Percentiles rank a stretch among this genome's conserved stretches.
Evolutionary conservation across 2,888 invertebrate species (phyloP).

Genomic region (Acronicta alni): DNA sequence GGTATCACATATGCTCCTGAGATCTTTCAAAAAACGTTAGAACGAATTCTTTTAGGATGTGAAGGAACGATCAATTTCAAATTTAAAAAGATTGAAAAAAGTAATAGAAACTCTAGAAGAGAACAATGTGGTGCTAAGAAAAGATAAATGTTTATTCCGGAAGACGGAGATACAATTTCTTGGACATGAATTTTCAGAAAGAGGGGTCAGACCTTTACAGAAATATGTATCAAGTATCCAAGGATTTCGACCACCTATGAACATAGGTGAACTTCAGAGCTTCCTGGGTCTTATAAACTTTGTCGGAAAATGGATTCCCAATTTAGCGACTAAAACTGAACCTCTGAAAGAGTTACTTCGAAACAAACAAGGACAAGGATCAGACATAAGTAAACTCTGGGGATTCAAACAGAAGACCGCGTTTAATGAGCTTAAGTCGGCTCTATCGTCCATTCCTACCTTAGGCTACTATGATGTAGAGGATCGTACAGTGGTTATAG

Average conservation of each 20-base stretch:
- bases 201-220: neutral
- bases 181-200: neutral
- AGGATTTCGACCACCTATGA: constrained; percentile 8
- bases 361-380: neutral
- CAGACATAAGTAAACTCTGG: neutral
- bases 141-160: neutral
- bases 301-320: constrained; percentile 1
- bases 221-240: constrained; percentile 5
- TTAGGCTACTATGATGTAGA: constrained; percentile 42
- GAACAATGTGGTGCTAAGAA: neutral
- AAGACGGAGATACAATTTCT: neutral
- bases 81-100: neutral
- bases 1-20: neutral
- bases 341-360: neutral
- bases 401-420: neutral
- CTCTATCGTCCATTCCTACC: too few species aligned
- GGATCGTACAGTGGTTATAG: constrained; percentile 40
- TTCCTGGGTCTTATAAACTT: constrained; percentile 7
- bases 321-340: constrained; percentile 3
- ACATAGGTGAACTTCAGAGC: constrained; percentile 8
- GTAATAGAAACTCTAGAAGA: constrained; percentile 1
- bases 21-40: too few species aligned
- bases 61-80: too few species aligned
- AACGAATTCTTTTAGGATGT: too few species aligned
- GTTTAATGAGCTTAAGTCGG: too few species aligned